Base-by-base conservation (phyloP, 2,888 invertebrate genomes). In the Homarus gammarus region DNA sequence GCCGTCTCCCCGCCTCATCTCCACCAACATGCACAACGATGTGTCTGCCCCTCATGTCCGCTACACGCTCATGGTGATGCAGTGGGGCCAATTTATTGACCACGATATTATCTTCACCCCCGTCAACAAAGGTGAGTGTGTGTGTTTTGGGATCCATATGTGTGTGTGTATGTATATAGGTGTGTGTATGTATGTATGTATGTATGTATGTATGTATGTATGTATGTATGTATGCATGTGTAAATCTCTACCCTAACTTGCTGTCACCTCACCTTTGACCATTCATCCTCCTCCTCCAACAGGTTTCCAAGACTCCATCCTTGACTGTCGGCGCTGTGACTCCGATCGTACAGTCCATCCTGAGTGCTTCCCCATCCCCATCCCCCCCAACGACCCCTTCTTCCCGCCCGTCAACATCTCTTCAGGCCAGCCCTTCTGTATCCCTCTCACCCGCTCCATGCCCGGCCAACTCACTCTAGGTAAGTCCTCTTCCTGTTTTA, bases 71-170 rank as follows among this genome's bases (percentile, higher is more conserved):
- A 93, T 95, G 93, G 93, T 95, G n/a, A 95, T 95, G 95, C 95
- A 95, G 93, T 95, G 94, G 92, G 95, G 95, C 6, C 95, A 95
- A 93, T 94, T 95, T 92, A 93, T 95, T 68, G 95, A 95, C 92
- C 95, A 95, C 92, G 95, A 95, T 92, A 93, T 95, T 90, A 95
- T 95, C 18, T 94, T 95, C 92, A 95, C 95, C 1, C 95, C 95
- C 0, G 94, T 95, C 89, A 94, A 94, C 70, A 92, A 91, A 90
- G 92, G 92, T 90, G 33, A 49, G 33, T 5, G n/a, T n/a, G n/a
- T n/a, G n/a, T n/a, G n/a, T n/a, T n/a, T n/a, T n/a, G n/a, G 22
- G 12, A 33, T 75, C 6, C 6, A 75, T 40, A 75, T 38, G 38
- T 15, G 22, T 75, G n/a, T 40, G 31, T 33, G 40, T 12, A 31